Conservation (phyloP, 2,113 vertebrate genomes). For the Semicossyphus pulcher region DNA sequence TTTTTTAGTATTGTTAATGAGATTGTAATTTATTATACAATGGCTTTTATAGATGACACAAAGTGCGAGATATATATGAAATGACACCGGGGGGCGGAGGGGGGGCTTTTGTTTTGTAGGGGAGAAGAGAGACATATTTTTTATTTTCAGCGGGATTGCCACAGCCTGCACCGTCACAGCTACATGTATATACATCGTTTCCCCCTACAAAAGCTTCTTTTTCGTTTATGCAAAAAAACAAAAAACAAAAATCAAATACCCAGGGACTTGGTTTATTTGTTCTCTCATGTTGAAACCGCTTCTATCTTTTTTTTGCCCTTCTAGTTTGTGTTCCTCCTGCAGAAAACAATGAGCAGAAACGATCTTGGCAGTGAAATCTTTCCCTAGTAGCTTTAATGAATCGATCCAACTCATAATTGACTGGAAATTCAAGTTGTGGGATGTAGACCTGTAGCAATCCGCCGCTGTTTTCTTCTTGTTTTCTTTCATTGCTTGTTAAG, state of each 20-base stretch:
- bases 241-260: constrained; percentile 79
- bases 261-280: constrained; percentile 83
- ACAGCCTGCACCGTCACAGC: constrained; percentile 84
- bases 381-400: constrained; percentile 94
- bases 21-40: constrained; percentile 89
- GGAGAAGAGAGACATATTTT: constrained; percentile 59
- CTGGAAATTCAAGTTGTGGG: constrained; percentile 88
- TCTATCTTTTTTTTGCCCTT: constrained; percentile 80
- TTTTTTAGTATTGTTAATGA: constrained; percentile 76
- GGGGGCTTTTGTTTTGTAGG: constrained; percentile 81
- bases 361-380: constrained; percentile 83
- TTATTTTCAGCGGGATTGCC: constrained; percentile 81
- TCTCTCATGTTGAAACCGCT: constrained; percentile 88
- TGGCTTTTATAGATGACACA: constrained; percentile 85
- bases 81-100: constrained; percentile 85
- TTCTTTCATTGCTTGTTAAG: constrained; percentile 73
- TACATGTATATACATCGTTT: constrained; percentile 94
- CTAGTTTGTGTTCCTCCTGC: constrained; percentile 76
- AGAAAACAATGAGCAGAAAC: constrained; percentile 83
- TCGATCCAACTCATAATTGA: constrained; percentile 80
- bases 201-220: constrained; percentile 84
- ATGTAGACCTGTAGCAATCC: constrained; percentile 85
- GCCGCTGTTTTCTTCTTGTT: constrained; percentile 71
- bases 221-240: constrained; percentile 81
- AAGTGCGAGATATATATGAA: constrained; percentile 85